Conservation (phyloP, 1,140 invertebrate genomes). For the Schlechtendalia chinensis region DNA sequence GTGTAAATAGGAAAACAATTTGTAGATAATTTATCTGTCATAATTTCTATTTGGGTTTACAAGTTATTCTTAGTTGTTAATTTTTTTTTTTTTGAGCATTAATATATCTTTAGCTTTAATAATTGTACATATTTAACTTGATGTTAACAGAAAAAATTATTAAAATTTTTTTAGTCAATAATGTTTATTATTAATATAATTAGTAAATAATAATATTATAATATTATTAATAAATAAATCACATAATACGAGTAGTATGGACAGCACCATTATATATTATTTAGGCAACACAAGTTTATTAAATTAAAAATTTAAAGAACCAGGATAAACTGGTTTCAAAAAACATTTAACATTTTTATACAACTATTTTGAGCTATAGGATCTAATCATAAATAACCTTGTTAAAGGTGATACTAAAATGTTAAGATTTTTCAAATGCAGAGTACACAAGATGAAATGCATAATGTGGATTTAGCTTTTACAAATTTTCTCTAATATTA, state of each 20-base stretch:
- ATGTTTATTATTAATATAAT: constrained; percentile 37
- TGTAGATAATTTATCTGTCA: background rate
- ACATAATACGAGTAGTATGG: constrained; percentile 31
- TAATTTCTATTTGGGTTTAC: background rate
- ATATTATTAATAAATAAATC: constrained; percentile 41
- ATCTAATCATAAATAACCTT: constrained; percentile 9
- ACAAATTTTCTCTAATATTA: constrained; percentile 8
- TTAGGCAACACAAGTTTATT: constrained; percentile 39
- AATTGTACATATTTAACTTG: background rate
- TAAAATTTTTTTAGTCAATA: constrained; percentile 10
- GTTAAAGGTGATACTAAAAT: constrained; percentile 6
- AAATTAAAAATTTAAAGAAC: constrained; percentile 17
- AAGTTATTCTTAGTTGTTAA: background rate
- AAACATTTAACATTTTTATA: constrained; percentile 20
- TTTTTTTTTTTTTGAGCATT: background rate
- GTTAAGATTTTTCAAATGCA: background rate
- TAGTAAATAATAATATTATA: constrained; percentile 40
- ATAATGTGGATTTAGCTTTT: constrained; percentile 11
- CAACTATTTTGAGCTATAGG: constrained; percentile 29
- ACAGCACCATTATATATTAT: constrained; percentile 44
- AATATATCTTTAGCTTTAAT: background rate
- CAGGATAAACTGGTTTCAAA: constrained; percentile 30
- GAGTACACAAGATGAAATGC: background rate
- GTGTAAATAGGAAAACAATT: background rate
- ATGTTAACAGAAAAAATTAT: background rate